Evolutionary conservation across 1,140 invertebrate genomes (phyloP).

Genomic region (Anadara kagoshimensis): DNA sequence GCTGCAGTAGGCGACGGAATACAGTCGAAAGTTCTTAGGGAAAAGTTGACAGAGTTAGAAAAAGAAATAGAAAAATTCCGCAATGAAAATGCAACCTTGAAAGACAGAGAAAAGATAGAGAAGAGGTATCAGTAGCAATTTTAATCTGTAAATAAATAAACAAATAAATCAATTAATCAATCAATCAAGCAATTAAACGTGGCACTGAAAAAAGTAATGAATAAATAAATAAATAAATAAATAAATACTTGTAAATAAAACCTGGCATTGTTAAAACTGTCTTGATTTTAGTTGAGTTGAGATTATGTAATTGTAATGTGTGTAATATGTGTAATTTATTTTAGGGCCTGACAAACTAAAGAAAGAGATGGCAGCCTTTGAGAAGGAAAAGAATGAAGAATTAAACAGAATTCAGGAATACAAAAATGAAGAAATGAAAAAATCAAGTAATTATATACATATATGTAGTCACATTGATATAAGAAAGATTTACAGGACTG

Average conservation of each 20-base stretch:
- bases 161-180: too few relatives aligned
- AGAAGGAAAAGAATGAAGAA: conserved; percentile 70
- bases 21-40: conserved; percentile 68
- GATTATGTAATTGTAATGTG: too few relatives aligned
- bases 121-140: conserved; percentile 62
- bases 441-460: conserved; percentile 63
- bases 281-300: too few relatives aligned
- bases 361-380: conserved; percentile 71
- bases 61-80: conserved; percentile 71
- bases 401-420: conserved; percentile 69
- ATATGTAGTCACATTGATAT: neutral
- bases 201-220: too few relatives aligned
- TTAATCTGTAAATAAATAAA: too few relatives aligned
- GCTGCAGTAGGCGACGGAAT: conserved; percentile 55
- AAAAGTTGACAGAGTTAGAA: conserved; percentile 70
- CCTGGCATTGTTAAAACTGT: too few relatives aligned
- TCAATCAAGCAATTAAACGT: too few relatives aligned
- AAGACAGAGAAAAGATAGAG: conserved; percentile 67
- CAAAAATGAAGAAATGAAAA: conserved; percentile 72
- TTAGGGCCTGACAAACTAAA: conserved; percentile 68
- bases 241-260: too few relatives aligned
- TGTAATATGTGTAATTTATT: conserved; percentile 5
- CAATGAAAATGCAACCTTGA: conserved; percentile 69
- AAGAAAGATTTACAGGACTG: too few relatives aligned
- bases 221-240: too few relatives aligned